These are phyloP conservation scores for Crotalus viridis DNA, from an alignment of 2,113 vertebrate genomes.

Conservation along the genomic window DNA sequence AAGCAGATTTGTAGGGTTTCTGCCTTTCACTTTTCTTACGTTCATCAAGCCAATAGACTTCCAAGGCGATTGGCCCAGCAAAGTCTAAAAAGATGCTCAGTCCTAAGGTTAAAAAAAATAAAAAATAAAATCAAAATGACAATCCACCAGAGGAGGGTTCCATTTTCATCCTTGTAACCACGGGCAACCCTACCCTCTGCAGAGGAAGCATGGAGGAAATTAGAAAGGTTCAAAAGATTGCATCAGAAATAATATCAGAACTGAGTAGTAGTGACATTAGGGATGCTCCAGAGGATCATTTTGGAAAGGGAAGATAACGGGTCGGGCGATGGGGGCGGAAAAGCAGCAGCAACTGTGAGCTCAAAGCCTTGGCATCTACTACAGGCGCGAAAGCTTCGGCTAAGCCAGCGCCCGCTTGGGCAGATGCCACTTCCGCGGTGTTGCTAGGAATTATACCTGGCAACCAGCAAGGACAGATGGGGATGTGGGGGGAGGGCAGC, in stretches of 20 bases:
- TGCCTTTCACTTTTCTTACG: not conserved
- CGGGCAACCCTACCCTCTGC: not conserved
- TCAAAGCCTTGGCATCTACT: not conserved
- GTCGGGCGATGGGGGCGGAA: too few species aligned
- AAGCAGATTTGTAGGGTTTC: not conserved
- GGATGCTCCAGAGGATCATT: not conserved
- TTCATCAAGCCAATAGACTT: not conserved
- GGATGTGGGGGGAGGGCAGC: not conserved
- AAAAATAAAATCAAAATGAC: not conserved
- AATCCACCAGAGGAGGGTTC: not conserved
- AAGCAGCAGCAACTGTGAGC: not conserved
- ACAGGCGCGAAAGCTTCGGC: not conserved
- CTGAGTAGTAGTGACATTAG: not conserved
- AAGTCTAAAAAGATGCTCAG: not conserved
- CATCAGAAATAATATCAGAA: not conserved
- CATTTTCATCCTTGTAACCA: not conserved
- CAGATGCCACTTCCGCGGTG: not conserved
- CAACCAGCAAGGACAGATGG: not conserved
- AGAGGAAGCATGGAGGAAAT: not conserved
- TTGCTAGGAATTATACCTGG: slow-evolving; percentile 1
- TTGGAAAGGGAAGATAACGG: not conserved
- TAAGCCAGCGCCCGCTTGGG: slow-evolving; percentile 3
- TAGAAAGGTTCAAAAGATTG: not conserved
- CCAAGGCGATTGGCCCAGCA: not conserved
- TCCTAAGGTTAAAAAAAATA: not conserved